These are phyloP conservation scores for Ploceus nigricollis DNA, from an alignment of 2,113 vertebrate species.

Conservation along the genomic window DNA sequence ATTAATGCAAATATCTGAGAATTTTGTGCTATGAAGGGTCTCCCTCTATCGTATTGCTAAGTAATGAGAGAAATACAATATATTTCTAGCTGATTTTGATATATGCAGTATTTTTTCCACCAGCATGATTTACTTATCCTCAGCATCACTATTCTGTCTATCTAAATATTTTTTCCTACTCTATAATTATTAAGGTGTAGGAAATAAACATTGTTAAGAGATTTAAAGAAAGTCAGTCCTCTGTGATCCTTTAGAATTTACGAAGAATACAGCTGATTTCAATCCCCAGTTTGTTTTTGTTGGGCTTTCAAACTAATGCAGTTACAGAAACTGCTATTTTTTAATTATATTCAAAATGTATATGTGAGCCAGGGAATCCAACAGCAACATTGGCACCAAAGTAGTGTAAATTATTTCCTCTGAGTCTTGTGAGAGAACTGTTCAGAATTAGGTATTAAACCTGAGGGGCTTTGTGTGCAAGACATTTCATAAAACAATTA, in stretches of 20 bases:
- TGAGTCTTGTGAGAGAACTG: not conserved
- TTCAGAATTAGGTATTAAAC: slow-evolving; percentile 9
- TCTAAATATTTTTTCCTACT: not conserved
- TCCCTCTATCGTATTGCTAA: not conserved
- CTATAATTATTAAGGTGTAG: not conserved
- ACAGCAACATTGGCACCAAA: not conserved
- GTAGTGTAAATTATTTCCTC: not conserved
- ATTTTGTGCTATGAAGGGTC: not conserved
- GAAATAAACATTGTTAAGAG: not conserved
- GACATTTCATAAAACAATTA: not conserved
- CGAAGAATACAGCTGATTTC: not conserved
- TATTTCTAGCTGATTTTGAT: not conserved
- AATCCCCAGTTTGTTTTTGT: not conserved
- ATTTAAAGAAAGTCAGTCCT: not conserved
- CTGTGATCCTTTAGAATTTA: not conserved
- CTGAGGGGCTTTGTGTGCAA: not conserved
- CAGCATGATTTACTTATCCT: not conserved
- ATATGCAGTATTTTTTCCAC: not conserved
- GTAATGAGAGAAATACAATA: not conserved
- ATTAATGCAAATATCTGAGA: not conserved
- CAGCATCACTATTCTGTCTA: not conserved
- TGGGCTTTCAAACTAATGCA: not conserved
- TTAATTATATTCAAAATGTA: not conserved
- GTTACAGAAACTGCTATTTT: not conserved
- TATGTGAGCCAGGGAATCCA: not conserved